Evolutionary conservation across 1,140 invertebrate genomes (phyloP), one percentile per base, ranked within the genome.

Genomic region (Epicauta chinensis): DNA sequence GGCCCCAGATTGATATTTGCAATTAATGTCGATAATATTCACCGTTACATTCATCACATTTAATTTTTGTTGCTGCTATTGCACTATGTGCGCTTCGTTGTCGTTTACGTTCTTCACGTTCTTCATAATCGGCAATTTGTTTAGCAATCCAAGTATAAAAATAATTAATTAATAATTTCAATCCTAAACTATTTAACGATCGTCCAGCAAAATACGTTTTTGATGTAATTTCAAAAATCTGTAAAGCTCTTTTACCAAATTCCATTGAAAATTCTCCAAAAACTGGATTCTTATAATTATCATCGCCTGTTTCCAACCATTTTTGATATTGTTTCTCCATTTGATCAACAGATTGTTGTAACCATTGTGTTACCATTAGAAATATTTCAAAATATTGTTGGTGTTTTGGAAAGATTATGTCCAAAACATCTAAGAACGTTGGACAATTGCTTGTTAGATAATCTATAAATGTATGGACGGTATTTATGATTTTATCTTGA

Each of bases 171-270:
- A 55, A 23, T 11, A 39, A 34, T 29, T 31, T 40, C 29, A 61
- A 23, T n/a, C 43, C 52, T 2, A 5, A 29, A 11, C 15, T 6
- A 2, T 13, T 42, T 5, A 55, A 31, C 15, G 16, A 9, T n/a
- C 23, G 30, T 16, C 55, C 52, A 7, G n/a, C 17, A 46, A 38
- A 59, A 29, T 47, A 55, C 9, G 35, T 42, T 32, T 31, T 44
- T 11, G 56, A 35, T 1, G 50, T 40, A 23, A 38, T 50, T 13
- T 55, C 40, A 30, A 62, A 58, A 14, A 62, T 40, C 16, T 35
- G 9, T 15, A 53, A 14, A 2, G 31, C 48, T 35, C 53, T 50
- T 31, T 55, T 51, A 14, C 39, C 15, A 29, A 37, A 36, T 13
- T 43, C 12, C 5, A 50, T 23, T 14, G 53, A 43, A 11, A 57